A percentile compares a stretch with the other conserved stretches of the same genome.
Conservation (phyloP, 2,113 vertebrate species). For the Ursus arctos region DNA sequence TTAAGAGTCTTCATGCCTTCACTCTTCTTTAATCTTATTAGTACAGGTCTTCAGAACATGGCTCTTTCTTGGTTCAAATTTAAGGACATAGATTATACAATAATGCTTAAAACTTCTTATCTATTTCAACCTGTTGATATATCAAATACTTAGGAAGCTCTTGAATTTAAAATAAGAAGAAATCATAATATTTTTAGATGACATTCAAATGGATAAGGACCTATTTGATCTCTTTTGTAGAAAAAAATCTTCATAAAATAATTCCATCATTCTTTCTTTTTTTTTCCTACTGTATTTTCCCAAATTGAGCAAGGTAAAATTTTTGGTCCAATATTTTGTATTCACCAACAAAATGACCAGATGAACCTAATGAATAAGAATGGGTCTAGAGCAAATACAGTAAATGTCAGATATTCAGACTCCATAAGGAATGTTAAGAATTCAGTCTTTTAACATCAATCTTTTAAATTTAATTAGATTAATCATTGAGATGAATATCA, state of each 20-base stretch:
- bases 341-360: not conserved
- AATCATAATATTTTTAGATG: constrained; percentile 70
- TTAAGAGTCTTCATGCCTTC: constrained; percentile 75
- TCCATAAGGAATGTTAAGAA: not conserved
- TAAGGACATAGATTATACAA: constrained; percentile 73
- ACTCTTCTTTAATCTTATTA: constrained; percentile 81
- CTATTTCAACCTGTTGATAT: constrained; percentile 69
- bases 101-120: constrained; percentile 70
- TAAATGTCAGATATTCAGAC: not conserved
- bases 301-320: not conserved
- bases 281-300: not conserved
- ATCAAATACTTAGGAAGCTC: constrained; percentile 75
- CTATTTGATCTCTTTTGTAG: constrained; percentile 39
- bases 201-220: constrained; percentile 21
- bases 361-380: not conserved
- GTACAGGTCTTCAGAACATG: constrained; percentile 73
- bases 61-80: constrained; percentile 67
- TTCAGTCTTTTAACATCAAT: not conserved
- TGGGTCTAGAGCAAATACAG: not conserved
- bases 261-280: not conserved
- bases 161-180: constrained; percentile 73
- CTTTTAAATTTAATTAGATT: not conserved
- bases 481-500: not conserved
- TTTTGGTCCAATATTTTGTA: not conserved
- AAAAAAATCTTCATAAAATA: not conserved